These are phyloP conservation scores for Mycetomoellerius zeteki DNA, from an alignment of 1,140 invertebrate genomes.

Conservation along the genomic window DNA sequence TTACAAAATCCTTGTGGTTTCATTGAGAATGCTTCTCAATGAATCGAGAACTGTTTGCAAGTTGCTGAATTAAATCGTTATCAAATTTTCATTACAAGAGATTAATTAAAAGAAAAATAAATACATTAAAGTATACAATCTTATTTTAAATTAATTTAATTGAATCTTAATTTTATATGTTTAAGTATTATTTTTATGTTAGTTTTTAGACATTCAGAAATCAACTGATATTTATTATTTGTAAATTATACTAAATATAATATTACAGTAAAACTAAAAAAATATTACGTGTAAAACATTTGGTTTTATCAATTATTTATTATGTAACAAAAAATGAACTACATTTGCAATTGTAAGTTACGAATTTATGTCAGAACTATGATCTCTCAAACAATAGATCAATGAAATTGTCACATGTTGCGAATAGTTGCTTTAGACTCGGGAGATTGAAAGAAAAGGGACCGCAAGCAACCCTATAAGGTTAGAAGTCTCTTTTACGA, in stretches of 20 bases:
- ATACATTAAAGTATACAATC: not conserved
- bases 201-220: not conserved
- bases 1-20: slow-evolving; percentile 52
- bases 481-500: slow-evolving; percentile 67
- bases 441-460: slow-evolving; percentile 61
- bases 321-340: not conserved
- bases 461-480: slow-evolving; percentile 58
- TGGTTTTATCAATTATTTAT: not conserved
- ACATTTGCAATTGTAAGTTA: not conserved
- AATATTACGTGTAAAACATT: not conserved
- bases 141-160: not conserved
- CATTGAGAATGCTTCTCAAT: slow-evolving; percentile 60
- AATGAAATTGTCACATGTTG: not conserved
- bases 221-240: slow-evolving; percentile 3
- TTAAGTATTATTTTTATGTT: not conserved
- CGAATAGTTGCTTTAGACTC: not conserved
- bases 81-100: not conserved
- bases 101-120: not conserved
- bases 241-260: not conserved
- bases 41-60: not conserved
- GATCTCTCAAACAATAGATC: not conserved
- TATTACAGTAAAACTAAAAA: too few species aligned
- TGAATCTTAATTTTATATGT: too few species aligned
- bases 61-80: not conserved
- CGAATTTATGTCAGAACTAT: not conserved